phyloP scores from a whole-genome alignment of 2,113 vertebrate species.

The Leptobrachium leishanense region DNA sequence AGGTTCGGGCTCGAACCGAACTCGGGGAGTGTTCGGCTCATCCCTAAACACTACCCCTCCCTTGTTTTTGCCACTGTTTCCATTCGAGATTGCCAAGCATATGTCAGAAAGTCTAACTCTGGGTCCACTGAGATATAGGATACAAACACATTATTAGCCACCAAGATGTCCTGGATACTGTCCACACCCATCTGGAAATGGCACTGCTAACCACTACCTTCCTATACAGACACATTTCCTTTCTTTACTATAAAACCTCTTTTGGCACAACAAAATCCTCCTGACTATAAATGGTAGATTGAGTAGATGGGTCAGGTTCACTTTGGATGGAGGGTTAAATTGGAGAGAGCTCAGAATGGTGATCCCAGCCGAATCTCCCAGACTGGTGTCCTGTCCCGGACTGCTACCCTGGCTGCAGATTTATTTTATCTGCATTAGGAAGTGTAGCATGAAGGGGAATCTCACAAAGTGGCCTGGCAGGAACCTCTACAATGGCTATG shows the following conservation, averaged over 20 bases:
- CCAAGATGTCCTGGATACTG: too few relatives aligned
- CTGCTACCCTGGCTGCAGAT: conserved; percentile 62
- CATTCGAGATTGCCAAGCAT: too few relatives aligned
- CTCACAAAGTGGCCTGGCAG: conserved; percentile 46
- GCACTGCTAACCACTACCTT: too few relatives aligned
- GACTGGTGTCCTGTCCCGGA: conserved; percentile 58
- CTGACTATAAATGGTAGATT: neutral
- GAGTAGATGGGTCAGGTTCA: neutral
- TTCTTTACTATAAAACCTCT: neutral
- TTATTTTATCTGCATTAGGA: conserved; percentile 44
- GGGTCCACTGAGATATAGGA: too few relatives aligned
- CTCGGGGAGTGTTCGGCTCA: too few relatives aligned
- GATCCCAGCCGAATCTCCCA: conserved; percentile 10
- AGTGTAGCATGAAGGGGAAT: conserved; percentile 74
- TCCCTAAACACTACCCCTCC: too few relatives aligned
- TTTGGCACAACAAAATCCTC: neutral
- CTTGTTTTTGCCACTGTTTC: too few relatives aligned
- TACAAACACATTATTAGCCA: too few relatives aligned
- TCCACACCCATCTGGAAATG: too few relatives aligned
- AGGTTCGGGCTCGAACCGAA: too few relatives aligned
- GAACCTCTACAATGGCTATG: conserved; percentile 34
- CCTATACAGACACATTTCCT: too few relatives aligned
- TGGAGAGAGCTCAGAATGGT: neutral
- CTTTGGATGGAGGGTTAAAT: neutral
- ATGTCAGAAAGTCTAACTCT: too few relatives aligned